phyloP scores from a whole-genome alignment of 2,113 vertebrate species.

The Tragelaphus imberbis region DNA sequence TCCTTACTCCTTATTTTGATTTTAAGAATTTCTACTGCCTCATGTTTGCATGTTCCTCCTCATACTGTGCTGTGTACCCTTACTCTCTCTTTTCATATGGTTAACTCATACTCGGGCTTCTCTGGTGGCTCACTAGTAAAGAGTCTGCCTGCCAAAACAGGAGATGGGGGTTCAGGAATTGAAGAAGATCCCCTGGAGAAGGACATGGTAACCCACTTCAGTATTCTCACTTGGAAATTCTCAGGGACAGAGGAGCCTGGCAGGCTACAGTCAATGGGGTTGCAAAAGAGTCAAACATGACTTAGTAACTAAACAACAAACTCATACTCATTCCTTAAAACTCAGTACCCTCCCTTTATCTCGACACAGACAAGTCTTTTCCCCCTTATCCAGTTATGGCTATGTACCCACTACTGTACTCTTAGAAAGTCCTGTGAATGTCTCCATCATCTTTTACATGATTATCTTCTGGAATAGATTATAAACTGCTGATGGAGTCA shows the following conservation, averaged over 20 bases:
- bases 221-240: neutral
- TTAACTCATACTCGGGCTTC: neutral
- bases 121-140: neutral
- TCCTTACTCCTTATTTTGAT: neutral
- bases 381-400: neutral
- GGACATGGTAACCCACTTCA: neutral
- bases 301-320: neutral
- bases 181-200: neutral
- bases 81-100: neutral
- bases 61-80: neutral
- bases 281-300: neutral
- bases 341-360: neutral
- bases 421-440: neutral
- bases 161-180: neutral
- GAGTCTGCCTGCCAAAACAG: neutral
- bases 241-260: neutral
- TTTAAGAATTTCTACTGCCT: neutral
- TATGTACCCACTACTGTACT: neutral
- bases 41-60: neutral
- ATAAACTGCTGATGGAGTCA: neutral
- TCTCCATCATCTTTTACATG: neutral
- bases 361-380: neutral
- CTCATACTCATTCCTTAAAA: neutral
- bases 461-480: neutral
- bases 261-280: neutral